Base-by-base conservation (phyloP, 2,113 vertebrate genomes). In the Syrmaticus mikado region DNA sequence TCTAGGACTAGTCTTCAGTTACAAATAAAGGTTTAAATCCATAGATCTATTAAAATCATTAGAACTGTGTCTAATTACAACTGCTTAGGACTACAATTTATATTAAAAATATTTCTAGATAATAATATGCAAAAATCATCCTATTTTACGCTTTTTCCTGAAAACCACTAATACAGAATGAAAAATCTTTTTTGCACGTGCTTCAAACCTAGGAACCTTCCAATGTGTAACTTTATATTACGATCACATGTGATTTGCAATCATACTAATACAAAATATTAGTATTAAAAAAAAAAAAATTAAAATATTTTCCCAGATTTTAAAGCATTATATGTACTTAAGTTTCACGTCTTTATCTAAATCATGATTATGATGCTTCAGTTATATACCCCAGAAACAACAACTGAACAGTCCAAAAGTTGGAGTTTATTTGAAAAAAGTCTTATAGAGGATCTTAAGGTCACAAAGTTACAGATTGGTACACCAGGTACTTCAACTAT, bases 291-390 rank as follows among this genome's bases (percentile, higher is more conserved):
- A 38, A 38, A 38, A 38, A 38, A 38, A 38, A 10, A 38, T 10
- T 60, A 81, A 93, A 93, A 75, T 70, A 90, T 73, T 92, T 79
- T 92, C 82, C 70, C 62, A 93, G 74, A 87, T 84, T 58, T 90
- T 84, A 92, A 84, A 93, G 30, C 30, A 87, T 70, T 53, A 48
- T 62, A 75, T 36, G 36, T 43, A 82, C 13, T 57, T 13, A 62
- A 74, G 5, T 62, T 90, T 65, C 53, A 82, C 15, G 24, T 40
- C 85, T 96, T 94, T 53, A 76, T 82, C 82, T 48, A 85, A 87
- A 82, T 79, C 45, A 70, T 53, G 24, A 82, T 67, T 89, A 70
- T 0, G 12, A 77, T 68, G 45, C 53, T 93, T 87, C 36, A 85
- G 6, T 61, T 84, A 64, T 25, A 61, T 19, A 87, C n/a, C 28